A percentile compares a stretch with the other conserved stretches of the same genome.
Evolutionary conservation across 2,888 invertebrate genomes (phyloP).

Genomic region (Orchesellides sinensis): DNA sequence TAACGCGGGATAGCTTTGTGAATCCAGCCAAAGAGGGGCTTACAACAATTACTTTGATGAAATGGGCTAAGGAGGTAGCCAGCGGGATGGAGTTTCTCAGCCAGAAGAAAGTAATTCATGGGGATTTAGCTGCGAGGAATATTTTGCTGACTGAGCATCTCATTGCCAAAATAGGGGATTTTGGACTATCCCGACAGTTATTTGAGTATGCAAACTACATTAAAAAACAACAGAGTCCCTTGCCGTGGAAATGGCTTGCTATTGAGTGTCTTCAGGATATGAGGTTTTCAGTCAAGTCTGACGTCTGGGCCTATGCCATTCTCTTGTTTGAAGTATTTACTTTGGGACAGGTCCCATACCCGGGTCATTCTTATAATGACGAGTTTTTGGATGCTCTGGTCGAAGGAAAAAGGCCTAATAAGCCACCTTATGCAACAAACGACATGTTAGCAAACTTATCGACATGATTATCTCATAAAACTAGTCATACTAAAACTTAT

Average conservation of each 20-base stretch:
- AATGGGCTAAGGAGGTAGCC: conserved; percentile 57
- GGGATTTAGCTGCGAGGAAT: conserved; percentile 64
- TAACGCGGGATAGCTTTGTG: conserved; percentile 9
- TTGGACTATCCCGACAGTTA: conserved; percentile 61
- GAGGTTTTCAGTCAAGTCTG: conserved; percentile 76
- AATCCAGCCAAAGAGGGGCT: not conserved
- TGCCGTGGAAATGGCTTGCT: conserved; percentile 75
- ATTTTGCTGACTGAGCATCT: conserved; percentile 36
- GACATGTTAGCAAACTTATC: conserved; percentile 19
- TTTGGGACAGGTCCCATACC: conserved; percentile 71
- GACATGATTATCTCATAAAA: not conserved
- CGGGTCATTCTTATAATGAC: conserved; percentile 48
- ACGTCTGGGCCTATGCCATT: conserved; percentile 76
- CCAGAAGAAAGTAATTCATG: conserved; percentile 65
- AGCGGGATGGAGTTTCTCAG: conserved; percentile 66
- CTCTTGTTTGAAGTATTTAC: conserved; percentile 75
- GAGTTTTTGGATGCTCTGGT: conserved; percentile 51
- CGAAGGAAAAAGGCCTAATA: conserved; percentile 39
- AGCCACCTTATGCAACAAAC: conserved; percentile 40
- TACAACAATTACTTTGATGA: conserved; percentile 28
- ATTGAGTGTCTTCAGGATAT: conserved; percentile 60
- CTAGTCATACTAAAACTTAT: not conserved
- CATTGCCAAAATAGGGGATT: conserved; percentile 61
- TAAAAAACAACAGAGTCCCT: conserved; percentile 37
- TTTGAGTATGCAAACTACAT: conserved; percentile 59